Percentiles rank a stretch among this genome's conserved stretches.
These are phyloP conservation scores for Aldabrachelys gigantea DNA, from an alignment of 2,113 vertebrate genomes.

Conservation along the genomic window DNA sequence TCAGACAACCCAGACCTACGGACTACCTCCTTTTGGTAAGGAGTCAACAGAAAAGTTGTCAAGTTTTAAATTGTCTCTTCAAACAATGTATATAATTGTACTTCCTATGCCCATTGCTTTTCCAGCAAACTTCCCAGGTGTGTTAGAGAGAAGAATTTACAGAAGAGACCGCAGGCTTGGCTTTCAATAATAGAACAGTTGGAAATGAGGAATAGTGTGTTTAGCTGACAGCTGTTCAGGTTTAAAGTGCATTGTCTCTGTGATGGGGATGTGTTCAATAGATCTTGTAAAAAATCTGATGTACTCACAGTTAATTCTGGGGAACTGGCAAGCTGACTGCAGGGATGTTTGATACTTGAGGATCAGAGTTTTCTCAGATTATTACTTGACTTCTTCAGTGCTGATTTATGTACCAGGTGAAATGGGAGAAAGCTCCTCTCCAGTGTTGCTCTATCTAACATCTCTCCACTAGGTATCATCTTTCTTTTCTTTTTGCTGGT, in stretches of 20 bases:
- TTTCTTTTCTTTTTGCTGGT: background rate
- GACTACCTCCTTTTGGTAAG: conserved; percentile 98
- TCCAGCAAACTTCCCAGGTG: background rate
- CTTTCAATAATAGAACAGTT: background rate
- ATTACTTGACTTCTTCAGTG: background rate
- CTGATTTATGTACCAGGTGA: background rate
- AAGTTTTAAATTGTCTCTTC: background rate
- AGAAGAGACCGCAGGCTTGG: background rate
- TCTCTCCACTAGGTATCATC: background rate
- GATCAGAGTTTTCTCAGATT: background rate
- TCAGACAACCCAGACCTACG: conserved; percentile 92
- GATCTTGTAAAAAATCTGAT: background rate
- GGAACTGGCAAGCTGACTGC: background rate
- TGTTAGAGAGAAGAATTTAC: background rate
- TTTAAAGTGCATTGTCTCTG: background rate
- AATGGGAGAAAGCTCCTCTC: background rate
- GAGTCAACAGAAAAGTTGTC: background rate
- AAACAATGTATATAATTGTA: background rate
- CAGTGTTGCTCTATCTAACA: background rate
- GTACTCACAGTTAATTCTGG: background rate
- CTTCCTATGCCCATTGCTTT: background rate
- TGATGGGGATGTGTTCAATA: background rate
- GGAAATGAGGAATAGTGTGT: background rate
- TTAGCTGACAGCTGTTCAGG: background rate
- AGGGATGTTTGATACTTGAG: background rate